These are phyloP conservation scores for Podocnemis expansa DNA, from an alignment of 2,113 vertebrate genomes.

Conservation along the genomic window DNA sequence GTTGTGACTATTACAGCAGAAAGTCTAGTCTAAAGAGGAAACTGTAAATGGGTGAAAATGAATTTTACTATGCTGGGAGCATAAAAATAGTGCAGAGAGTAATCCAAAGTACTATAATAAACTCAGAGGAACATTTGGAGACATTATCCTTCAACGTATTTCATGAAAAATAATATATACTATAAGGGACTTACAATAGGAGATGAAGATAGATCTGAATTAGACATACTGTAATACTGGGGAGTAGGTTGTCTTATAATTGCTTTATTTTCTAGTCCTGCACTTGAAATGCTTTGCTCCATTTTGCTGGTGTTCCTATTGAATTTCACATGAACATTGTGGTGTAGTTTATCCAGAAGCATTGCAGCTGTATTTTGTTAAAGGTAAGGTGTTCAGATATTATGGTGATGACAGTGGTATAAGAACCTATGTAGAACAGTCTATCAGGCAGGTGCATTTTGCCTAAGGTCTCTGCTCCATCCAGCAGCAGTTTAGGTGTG, in stretches of 20 bases:
- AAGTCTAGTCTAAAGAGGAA: conserved; percentile 6
- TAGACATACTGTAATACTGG: neutral
- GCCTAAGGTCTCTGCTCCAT: neutral
- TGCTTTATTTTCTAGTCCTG: neutral
- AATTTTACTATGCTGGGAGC: conserved; percentile 4
- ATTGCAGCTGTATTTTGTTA: neutral
- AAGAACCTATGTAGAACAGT: neutral
- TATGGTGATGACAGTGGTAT: neutral
- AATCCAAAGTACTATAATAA: conserved; percentile 16
- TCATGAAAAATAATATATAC: conserved; percentile 33
- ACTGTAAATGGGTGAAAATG: neutral
- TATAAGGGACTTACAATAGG: conserved; percentile 35
- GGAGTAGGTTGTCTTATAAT: neutral
- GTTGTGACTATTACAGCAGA: neutral
- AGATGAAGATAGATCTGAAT: neutral
- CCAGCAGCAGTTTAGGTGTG: neutral
- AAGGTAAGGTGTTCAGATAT: neutral
- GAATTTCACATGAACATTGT: neutral
- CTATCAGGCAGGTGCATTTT: neutral
- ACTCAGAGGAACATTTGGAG: conserved; percentile 42
- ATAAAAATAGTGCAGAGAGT: conserved; percentile 1
- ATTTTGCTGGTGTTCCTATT: neutral
- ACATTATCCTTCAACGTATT: conserved; percentile 23
- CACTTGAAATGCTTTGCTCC: neutral
- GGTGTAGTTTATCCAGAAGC: neutral